Conservation (phyloP, 2,113 vertebrate genomes). For the Dissostichus mawsoni region DNA sequence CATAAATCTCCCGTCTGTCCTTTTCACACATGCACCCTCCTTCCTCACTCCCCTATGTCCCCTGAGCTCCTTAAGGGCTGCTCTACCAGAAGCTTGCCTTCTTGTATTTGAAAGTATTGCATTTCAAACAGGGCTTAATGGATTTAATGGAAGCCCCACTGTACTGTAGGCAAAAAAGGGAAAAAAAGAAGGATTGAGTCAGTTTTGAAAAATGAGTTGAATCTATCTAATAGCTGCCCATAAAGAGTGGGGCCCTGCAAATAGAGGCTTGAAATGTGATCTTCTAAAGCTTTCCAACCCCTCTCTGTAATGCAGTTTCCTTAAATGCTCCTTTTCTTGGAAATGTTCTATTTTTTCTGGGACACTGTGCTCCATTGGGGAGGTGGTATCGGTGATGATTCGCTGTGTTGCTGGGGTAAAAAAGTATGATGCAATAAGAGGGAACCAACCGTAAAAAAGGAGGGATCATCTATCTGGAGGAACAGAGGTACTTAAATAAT, state of each 20-base stretch:
- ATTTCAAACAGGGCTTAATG: slow-evolving; percentile 60
- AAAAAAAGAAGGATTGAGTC: slow-evolving; percentile 31
- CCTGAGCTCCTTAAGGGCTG: slow-evolving; percentile 26
- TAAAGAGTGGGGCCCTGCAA: slow-evolving; percentile 64
- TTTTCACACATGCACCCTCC: slow-evolving; percentile 65
- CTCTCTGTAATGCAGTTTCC: slow-evolving; percentile 70
- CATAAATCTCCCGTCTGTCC: slow-evolving; percentile 71
- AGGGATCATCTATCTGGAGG: slow-evolving; percentile 1
- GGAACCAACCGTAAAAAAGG: slow-evolving; percentile 4
- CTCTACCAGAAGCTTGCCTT: slow-evolving; percentile 46
- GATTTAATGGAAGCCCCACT: slow-evolving; percentile 52
- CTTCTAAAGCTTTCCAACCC: slow-evolving; percentile 68
- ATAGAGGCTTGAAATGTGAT: slow-evolving; percentile 77
- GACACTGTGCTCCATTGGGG: slow-evolving; percentile 11
- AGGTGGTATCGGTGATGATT: slow-evolving; percentile 27
- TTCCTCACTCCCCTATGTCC: slow-evolving; percentile 21
- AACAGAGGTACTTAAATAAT: background rate
- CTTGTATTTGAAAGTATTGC: slow-evolving; percentile 62
- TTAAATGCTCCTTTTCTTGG: slow-evolving; percentile 68
- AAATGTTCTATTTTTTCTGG: slow-evolving; percentile 51
- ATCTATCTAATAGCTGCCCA: slow-evolving; percentile 68
- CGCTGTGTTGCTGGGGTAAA: slow-evolving; percentile 34
- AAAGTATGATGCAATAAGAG: slow-evolving; percentile 39
- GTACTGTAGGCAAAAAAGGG: slow-evolving; percentile 31
- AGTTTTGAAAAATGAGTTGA: slow-evolving; percentile 73